Percentiles rank a stretch among this genome's conserved stretches.
phyloP scores from a whole-genome alignment of 2,797 vertebrate species.

The Chaetodon trifasciatus region DNA sequence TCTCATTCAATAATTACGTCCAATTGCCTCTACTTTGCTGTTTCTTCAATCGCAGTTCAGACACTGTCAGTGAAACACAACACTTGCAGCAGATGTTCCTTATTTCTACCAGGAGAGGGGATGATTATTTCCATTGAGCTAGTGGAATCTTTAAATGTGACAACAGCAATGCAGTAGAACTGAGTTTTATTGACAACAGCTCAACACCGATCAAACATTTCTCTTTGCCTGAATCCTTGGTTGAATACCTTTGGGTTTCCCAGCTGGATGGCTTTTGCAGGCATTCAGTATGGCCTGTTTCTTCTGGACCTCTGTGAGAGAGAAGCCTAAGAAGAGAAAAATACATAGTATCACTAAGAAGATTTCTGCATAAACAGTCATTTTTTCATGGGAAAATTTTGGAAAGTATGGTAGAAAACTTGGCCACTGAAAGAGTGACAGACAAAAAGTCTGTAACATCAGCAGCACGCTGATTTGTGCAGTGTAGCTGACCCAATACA shows the following conservation, averaged over 20 bases:
- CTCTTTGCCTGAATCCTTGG: background rate
- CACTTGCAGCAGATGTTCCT: background rate
- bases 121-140: background rate
- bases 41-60: background rate
- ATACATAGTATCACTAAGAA: background rate
- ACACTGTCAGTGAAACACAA: background rate
- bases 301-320: conserved; percentile 95
- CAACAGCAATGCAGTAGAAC: background rate
- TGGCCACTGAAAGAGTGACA: background rate
- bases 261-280: conserved; percentile 90
- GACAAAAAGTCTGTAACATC: background rate
- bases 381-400: background rate
- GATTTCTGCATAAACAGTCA: background rate
- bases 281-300: conserved; percentile 97
- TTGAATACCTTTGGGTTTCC: conserved; percentile 93
- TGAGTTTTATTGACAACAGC: no score
- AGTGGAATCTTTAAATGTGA: background rate
- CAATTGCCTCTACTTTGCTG: background rate
- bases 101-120: background rate
- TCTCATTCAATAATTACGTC: background rate
- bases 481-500: background rate
- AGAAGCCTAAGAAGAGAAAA: conserved; percentile 87
- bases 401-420: background rate
- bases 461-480: background rate
- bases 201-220: background rate